A percentile compares a stretch with the other conserved stretches of the same genome.
phyloP scores from a whole-genome alignment of 2,113 vertebrate genomes.

The Coreoperca whiteheadi region DNA sequence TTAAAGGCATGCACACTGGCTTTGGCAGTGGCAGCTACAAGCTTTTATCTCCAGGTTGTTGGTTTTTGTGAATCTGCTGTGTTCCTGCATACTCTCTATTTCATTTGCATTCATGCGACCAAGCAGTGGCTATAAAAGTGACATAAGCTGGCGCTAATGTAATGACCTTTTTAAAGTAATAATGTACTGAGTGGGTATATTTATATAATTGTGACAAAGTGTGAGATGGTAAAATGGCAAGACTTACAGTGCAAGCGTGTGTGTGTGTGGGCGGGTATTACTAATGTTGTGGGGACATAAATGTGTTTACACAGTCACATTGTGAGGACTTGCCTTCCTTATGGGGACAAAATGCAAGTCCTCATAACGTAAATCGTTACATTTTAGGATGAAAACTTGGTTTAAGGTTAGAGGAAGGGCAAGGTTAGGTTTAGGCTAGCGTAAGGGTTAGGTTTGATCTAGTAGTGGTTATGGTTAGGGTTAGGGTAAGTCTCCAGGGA shows the following conservation, averaged over 20 bases:
- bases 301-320: too few relatives aligned
- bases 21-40: background rate
- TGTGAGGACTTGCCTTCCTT: too few relatives aligned
- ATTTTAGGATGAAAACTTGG: too few relatives aligned
- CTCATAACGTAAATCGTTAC: too few relatives aligned
- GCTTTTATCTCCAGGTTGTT: constrained; percentile 32
- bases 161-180: constrained; percentile 62
- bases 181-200: constrained; percentile 64
- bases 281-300: too few relatives aligned
- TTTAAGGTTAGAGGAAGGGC: too few relatives aligned
- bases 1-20: constrained; percentile 11
- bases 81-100: constrained; percentile 2
- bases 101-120: constrained; percentile 61
- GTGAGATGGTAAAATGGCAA: constrained; percentile 48
- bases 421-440: too few relatives aligned
- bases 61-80: constrained; percentile 23
- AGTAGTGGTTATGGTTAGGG: too few relatives aligned
- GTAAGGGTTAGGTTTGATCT: too few relatives aligned
- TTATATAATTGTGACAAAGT: constrained; percentile 59
- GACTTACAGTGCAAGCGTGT: constrained; percentile 30
- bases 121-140: constrained; percentile 53
- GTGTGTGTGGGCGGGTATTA: too few relatives aligned
- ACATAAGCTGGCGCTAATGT: constrained; percentile 36
- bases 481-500: too few relatives aligned
- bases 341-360: too few relatives aligned